phyloP scores from a whole-genome alignment of 1,140 invertebrate genomes.

The Nephotettix cincticeps region DNA sequence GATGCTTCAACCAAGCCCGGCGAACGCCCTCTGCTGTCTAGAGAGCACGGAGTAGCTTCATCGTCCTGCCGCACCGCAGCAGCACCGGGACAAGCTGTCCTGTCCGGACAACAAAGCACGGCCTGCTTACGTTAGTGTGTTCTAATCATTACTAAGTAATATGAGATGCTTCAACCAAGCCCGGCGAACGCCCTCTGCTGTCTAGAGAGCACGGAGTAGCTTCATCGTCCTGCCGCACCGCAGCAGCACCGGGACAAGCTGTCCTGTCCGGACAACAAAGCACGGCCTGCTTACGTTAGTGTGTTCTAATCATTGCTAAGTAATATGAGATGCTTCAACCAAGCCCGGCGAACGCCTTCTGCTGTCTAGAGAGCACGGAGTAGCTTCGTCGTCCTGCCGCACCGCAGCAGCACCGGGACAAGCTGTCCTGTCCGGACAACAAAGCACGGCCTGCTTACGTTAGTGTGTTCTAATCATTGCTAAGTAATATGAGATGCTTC shows the following conservation, averaged over 20 bases:
- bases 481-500: no score
- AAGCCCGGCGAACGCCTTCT: neutral
- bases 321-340: no score
- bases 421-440: slow-evolving; percentile 35
- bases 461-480: no score
- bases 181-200: neutral
- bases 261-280: slow-evolving; percentile 36
- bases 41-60: slow-evolving; percentile 32
- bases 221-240: slow-evolving; percentile 15
- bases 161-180: no score
- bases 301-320: no score
- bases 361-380: slow-evolving; percentile 29
- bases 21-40: neutral
- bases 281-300: slow-evolving; percentile 35
- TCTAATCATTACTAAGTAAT: no score
- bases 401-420: slow-evolving; percentile 33
- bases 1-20: neutral
- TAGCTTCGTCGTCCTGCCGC: slow-evolving; percentile 26
- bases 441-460: slow-evolving; percentile 32
- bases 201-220: slow-evolving; percentile 32
- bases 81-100: slow-evolving; percentile 35
- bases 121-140: slow-evolving; percentile 36
- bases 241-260: slow-evolving; percentile 34
- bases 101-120: slow-evolving; percentile 35
- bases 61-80: slow-evolving; percentile 21